A percentile compares a stretch with the other conserved stretches of the same genome.
These are phyloP conservation scores for Epistrophe grossulariae DNA, from an alignment of 2,888 invertebrate genomes.

Conservation along the genomic window DNA sequence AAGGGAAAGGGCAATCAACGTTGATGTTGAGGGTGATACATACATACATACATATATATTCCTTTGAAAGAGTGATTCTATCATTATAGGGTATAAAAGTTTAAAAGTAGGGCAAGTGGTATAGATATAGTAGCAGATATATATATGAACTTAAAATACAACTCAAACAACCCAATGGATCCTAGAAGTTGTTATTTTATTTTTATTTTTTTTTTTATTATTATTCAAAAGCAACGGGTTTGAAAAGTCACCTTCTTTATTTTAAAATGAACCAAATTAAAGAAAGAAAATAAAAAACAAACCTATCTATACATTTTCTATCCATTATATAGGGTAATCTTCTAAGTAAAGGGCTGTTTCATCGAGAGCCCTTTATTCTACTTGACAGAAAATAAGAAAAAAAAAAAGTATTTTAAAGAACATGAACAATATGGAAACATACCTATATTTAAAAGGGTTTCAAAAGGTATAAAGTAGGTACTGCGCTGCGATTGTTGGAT, in stretches of 20 bases:
- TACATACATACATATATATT: background rate
- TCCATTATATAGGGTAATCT: constrained; percentile 12
- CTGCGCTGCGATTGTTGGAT: constrained; percentile 3
- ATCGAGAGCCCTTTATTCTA: constrained; percentile 28
- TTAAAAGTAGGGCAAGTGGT: constrained; percentile 17
- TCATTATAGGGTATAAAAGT: constrained; percentile 4
- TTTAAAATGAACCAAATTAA: background rate
- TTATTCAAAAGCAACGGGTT: background rate
- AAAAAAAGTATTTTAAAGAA: background rate
- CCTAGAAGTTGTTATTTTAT: background rate
- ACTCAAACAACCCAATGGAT: constrained; percentile 2
- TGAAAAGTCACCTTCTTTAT: background rate
- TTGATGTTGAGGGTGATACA: background rate
- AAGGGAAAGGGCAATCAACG: constrained; percentile 42
- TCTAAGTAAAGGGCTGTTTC: constrained; percentile 23
- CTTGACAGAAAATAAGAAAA: constrained; percentile 31
- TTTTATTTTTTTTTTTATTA: background rate
- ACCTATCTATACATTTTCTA: background rate
- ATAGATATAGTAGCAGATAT: too few species aligned
- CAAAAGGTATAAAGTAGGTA: background rate
- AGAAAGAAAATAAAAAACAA: background rate
- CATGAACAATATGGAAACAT: background rate
- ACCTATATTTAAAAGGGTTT: background rate
- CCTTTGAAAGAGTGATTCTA: constrained; percentile 18
- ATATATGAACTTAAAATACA: constrained; percentile 5